Conservation (phyloP, 2,113 vertebrate species). For the Python bivittatus region DNA sequence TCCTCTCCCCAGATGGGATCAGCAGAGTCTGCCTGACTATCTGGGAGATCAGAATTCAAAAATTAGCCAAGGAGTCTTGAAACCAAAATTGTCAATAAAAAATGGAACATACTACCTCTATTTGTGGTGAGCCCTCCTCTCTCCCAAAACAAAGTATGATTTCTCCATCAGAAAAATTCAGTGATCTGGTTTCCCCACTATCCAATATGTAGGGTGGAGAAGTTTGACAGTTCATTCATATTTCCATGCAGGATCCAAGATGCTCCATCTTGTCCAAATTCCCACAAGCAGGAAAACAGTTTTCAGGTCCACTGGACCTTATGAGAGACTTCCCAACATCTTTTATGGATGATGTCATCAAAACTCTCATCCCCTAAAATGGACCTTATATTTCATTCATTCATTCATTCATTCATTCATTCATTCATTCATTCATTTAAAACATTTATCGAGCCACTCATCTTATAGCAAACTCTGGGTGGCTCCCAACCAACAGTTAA, state of each 20-base stretch:
- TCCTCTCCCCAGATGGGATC: not conserved
- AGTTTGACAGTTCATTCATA: not conserved
- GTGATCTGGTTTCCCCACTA: not conserved
- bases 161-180: not conserved
- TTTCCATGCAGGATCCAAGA: not conserved
- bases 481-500: no score
- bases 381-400: no score
- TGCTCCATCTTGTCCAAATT: no score
- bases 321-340: not conserved
- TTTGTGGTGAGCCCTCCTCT: not conserved
- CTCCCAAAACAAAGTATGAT: not conserved
- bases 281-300: not conserved
- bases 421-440: no score
- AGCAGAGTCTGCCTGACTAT: not conserved
- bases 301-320: not conserved
- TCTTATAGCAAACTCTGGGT: no score
- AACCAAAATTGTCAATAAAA: not conserved
- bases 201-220: not conserved
- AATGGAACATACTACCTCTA: not conserved
- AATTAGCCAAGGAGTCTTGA: not conserved
- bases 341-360: slow-evolving; percentile 47
- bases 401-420: no score
- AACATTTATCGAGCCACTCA: no score
- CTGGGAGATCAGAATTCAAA: not conserved
- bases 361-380: slow-evolving; percentile 19